Evolutionary conservation across 1,140 invertebrate species (phyloP), one percentile per base, ranked within the genome.

Genomic region (Lucilia sericata): DNA sequence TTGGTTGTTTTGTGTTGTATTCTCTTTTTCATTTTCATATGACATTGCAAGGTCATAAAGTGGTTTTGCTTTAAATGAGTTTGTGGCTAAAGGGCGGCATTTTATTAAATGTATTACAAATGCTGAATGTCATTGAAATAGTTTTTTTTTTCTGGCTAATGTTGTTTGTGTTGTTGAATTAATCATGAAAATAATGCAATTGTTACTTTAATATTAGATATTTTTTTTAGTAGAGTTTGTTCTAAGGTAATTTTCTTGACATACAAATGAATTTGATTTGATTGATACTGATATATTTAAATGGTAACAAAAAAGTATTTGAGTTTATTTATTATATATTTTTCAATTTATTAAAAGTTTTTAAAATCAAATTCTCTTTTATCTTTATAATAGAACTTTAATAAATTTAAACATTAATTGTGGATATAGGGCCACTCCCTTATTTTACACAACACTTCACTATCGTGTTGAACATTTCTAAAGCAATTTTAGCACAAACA

Each of bases 61-160:
- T 21, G 65, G 65, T 70, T 70, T 19, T 70, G 7, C 21, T 70
- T 21, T 70, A 70, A 70, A 70, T 70, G 65, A 70, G 65, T 70
- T 70, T 70, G 65, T 70, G 65, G 65, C 65, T 70, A 21, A 70
- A 70, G 65, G 65, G 65, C 65, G 65, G 65, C 65, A 21, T 70
- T 70, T 21, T 3, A 25, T 25, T 21, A 21, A 60, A 17, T 42
- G 42, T 42, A 42, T 42, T 42, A 70, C 65, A 70, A 70, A 21
- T 10, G 21, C 0, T 12, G 65, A 70, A 21, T 70, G 65, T 70
- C 65, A 70, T 70, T 70, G 65, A 70, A 70, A 70, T 25, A 70
- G 9, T 21, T 60, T 17, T 17, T 17, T 60, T 60, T 70, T 70
- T 19, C n/a, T 21, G 7, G 60, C 7, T 60, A 13, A n/a, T 60